These are phyloP conservation scores for Eilema caniola DNA, from an alignment of 2,888 invertebrate species.

Conservation along the genomic window DNA sequence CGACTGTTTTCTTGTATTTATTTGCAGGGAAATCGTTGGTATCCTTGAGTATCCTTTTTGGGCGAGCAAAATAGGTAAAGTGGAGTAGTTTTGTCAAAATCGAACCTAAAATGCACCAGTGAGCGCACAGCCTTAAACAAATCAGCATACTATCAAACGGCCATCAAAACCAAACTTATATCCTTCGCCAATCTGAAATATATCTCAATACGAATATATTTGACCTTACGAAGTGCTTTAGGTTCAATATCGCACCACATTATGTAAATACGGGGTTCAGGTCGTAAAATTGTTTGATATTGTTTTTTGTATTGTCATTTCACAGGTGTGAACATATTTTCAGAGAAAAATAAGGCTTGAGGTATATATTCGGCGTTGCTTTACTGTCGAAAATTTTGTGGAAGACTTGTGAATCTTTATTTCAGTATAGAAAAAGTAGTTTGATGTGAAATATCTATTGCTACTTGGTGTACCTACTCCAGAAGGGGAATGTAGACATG, in stretches of 20 bases:
- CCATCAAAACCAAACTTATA: not conserved
- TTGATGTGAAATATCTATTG: no score
- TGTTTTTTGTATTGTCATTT: constrained; percentile 38
- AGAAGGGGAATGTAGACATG: no score
- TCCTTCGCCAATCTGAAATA: not conserved
- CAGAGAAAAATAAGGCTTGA: not conserved
- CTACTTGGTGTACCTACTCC: no score
- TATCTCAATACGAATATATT: constrained; percentile 18
- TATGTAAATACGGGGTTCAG: constrained; percentile 40
- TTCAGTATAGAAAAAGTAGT: not conserved
- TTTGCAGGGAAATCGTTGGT: no score
- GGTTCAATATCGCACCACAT: constrained; percentile 32
- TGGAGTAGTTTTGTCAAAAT: no score
- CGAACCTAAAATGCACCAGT: no score
- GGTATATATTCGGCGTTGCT: not conserved
- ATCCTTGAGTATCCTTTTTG: no score
- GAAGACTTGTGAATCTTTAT: no score
- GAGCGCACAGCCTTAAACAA: not conserved
- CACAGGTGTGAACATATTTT: constrained; percentile 24
- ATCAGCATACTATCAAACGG: not conserved
- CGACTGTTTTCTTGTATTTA: not conserved
- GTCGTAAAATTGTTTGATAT: constrained; percentile 39
- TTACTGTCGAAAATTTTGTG: not conserved
- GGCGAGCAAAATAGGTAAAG: no score
- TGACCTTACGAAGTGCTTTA: constrained; percentile 22